Percentiles rank a stretch among this genome's conserved stretches.
Evolutionary conservation across 2,113 vertebrate genomes (phyloP).

Genomic region (Perognathus longimembris): DNA sequence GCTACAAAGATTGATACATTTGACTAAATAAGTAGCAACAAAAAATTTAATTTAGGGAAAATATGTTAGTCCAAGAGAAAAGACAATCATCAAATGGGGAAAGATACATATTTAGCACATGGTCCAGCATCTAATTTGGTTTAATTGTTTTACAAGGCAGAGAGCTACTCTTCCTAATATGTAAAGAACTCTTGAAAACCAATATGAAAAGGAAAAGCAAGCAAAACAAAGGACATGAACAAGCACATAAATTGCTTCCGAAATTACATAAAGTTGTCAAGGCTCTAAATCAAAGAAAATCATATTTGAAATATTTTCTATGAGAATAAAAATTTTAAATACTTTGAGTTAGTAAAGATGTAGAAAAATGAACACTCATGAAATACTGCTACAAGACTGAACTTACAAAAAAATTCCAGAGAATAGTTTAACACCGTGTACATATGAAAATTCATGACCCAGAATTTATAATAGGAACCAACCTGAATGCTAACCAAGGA

Average conservation of each 20-base stretch:
- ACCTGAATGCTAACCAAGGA: neutral
- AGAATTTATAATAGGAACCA: constrained; percentile 19
- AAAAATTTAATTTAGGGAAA: neutral
- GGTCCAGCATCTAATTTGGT: neutral
- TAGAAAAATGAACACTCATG: neutral
- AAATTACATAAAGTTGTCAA: constrained; percentile 18
- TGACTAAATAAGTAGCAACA: neutral
- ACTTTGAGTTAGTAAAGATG: neutral
- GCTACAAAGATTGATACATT: neutral
- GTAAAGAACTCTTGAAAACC: neutral
- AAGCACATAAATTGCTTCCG: neutral
- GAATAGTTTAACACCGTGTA: neutral
- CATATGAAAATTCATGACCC: neutral
- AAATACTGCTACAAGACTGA: neutral
- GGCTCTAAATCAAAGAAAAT: neutral
- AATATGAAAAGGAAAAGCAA: neutral
- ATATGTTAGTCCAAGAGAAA: constrained; percentile 42
- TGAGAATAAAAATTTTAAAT: neutral
- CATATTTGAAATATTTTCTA: neutral
- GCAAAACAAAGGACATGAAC: neutral
- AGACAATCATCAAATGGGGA: neutral
- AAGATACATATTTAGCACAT: neutral
- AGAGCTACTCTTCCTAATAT: neutral
- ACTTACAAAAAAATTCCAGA: neutral
- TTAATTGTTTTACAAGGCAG: constrained; percentile 13